Base-by-base conservation (phyloP, 2,113 vertebrate species). In the Tupaia chinensis region DNA sequence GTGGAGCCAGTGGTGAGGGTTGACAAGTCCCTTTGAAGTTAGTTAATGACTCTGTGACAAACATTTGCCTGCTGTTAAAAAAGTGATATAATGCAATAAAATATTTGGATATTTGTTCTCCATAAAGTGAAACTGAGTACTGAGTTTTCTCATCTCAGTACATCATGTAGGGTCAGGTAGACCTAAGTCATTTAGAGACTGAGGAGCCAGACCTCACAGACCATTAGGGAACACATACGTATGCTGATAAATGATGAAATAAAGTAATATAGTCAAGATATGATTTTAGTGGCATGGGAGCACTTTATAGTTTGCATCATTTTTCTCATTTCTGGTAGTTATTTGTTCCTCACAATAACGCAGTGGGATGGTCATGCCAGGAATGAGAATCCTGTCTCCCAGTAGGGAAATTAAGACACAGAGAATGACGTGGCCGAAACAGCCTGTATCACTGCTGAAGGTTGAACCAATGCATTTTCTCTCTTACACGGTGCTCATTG, bases 41-140 rank as follows among this genome's bases (percentile, higher is more conserved):
- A 61, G 17, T 72, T 89, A 87, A 32, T 34, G 19, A 79, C 73
- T 84, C 3, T 23, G 53, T 60, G 72, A 74, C 22, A 77, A 87
- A 84, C 19, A 58, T n/a, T 89, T 16, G 7, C 3, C 44, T 54
- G 7, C 74, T 73, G 32, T 89, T 77, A 54, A 25, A 82, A 88
- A 95, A n/a, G 58, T 72, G 79, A 79, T 72, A 85, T 77, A 63
- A 82, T 6, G 6, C 27, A 44, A 53, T 19, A 65, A 87, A 92
- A 63, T 80, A 91, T 82, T 96, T 85, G 17, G 3, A 14, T 81
- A 27, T 87, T 93, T 93, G 74, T 66, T 95, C 68, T 88, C 27
- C 0, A 0, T 95, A 58, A 65, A 63, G 22, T 53, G 23, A 97
- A 94, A 69, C 16, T 68, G 73, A 92, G 5, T 27, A 81, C 13